These are phyloP conservation scores for Tragelaphus scriptus DNA, from an alignment of 2,113 vertebrate genomes.

Conservation along the genomic window DNA sequence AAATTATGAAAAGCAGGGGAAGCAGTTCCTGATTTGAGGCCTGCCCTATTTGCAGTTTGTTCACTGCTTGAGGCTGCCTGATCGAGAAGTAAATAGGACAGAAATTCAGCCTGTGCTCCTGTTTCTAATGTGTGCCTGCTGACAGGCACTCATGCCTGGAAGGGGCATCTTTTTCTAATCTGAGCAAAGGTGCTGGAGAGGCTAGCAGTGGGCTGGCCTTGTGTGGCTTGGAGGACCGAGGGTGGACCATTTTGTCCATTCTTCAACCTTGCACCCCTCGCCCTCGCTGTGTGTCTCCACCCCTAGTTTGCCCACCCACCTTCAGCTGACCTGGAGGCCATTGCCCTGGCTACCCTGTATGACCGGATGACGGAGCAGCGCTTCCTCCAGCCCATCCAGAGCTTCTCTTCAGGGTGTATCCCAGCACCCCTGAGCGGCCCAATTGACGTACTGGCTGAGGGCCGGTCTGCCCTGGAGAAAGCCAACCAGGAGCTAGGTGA, in stretches of 20 bases:
- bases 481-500: slow-evolving; percentile 88
- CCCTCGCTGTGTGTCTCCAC: neutral
- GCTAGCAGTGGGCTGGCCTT: neutral
- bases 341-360: slow-evolving; percentile 79
- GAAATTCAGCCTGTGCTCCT: neutral
- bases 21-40: neutral
- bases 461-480: slow-evolving; percentile 82
- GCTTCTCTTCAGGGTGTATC: slow-evolving; percentile 70
- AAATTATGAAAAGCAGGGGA: neutral
- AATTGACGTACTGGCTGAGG: slow-evolving; percentile 84
- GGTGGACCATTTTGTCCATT: neutral
- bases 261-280: neutral
- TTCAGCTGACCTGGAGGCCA: slow-evolving; percentile 65
- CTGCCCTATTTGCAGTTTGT: neutral
- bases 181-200: neutral
- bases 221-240: neutral
- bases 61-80: neutral
- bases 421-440: slow-evolving; percentile 77
- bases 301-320: slow-evolving; percentile 57
- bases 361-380: slow-evolving; percentile 91
- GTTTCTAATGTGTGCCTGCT: neutral
- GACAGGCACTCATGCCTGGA: neutral
- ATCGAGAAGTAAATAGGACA: neutral
- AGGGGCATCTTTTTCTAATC: neutral
- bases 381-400: slow-evolving; percentile 83